Evolutionary conservation across 2,888 invertebrate genomes (phyloP).

Genomic region (Chromoteleia sp.): DNA sequence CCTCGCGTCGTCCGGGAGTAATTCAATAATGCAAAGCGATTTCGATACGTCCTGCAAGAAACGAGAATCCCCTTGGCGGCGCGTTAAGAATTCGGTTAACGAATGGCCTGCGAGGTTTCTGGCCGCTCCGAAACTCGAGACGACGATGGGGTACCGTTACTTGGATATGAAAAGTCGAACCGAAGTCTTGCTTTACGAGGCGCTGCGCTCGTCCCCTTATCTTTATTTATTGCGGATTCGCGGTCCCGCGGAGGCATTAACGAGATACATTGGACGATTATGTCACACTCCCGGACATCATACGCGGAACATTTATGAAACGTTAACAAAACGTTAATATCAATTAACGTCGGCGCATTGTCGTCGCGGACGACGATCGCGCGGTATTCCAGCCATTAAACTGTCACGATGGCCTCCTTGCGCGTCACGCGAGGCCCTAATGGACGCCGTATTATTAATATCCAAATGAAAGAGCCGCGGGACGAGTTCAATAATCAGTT

Average conservation of each 20-base stretch:
- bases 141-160: constrained; percentile 64
- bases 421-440: constrained; percentile 38
- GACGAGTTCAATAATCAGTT: constrained; percentile 19
- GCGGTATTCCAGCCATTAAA: constrained; percentile 55
- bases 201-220: constrained; percentile 47
- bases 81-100: constrained; percentile 64
- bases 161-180: constrained; percentile 62
- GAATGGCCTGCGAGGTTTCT: constrained; percentile 65
- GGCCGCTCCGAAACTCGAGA: constrained; percentile 64
- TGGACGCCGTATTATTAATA: constrained; percentile 24
- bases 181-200: constrained; percentile 62
- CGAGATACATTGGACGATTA: constrained; percentile 37
- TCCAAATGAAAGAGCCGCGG: constrained; percentile 2
- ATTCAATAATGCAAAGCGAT: constrained; percentile 52
- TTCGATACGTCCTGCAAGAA: constrained; percentile 58
- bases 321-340: constrained; percentile 36
- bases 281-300: constrained; percentile 41
- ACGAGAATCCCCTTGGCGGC: constrained; percentile 59
- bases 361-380: constrained; percentile 49
- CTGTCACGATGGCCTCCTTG: constrained; percentile 35
- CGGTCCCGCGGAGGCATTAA: constrained; percentile 21
- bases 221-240: constrained; percentile 46
- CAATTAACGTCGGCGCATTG: constrained; percentile 47
- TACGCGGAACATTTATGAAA: constrained; percentile 37
- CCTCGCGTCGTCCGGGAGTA: constrained; percentile 27